Conservation (phyloP, 2,888 invertebrate genomes). For the Entomobrya proxima region DNA sequence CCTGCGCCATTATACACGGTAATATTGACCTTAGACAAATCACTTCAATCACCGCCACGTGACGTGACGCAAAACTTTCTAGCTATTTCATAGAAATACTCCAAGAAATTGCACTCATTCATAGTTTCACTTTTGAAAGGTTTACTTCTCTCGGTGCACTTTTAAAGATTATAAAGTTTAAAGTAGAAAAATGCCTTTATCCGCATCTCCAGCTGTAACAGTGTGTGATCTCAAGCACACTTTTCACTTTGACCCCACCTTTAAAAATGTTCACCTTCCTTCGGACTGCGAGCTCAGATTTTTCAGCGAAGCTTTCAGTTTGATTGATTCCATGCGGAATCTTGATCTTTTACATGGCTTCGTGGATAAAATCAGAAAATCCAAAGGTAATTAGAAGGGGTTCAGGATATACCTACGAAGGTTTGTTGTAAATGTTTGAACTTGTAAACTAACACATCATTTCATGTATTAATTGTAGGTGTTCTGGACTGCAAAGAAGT, state of each 20-base stretch:
- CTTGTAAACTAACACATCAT: no score
- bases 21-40: neutral
- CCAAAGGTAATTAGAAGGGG: constrained; percentile 8
- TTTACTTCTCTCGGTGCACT: neutral
- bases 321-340: constrained; percentile 47
- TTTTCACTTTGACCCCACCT: constrained; percentile 44
- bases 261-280: constrained; percentile 9
- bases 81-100: neutral
- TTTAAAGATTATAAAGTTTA: no score
- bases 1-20: neutral
- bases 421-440: neutral
- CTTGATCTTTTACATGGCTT: constrained; percentile 22
- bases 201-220: neutral
- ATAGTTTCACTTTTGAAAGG: neutral
- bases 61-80: neutral
- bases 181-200: neutral
- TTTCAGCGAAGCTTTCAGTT: constrained; percentile 56
- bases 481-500: neutral
- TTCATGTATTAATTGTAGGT: no score
- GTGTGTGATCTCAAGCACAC: neutral
- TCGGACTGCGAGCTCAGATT: constrained; percentile 48
- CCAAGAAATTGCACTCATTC: neutral
- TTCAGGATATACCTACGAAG: neutral
- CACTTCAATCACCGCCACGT: neutral
- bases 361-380: neutral